phyloP scores from a whole-genome alignment of 2,113 vertebrate genomes.

The Peromyscus maniculatus region DNA sequence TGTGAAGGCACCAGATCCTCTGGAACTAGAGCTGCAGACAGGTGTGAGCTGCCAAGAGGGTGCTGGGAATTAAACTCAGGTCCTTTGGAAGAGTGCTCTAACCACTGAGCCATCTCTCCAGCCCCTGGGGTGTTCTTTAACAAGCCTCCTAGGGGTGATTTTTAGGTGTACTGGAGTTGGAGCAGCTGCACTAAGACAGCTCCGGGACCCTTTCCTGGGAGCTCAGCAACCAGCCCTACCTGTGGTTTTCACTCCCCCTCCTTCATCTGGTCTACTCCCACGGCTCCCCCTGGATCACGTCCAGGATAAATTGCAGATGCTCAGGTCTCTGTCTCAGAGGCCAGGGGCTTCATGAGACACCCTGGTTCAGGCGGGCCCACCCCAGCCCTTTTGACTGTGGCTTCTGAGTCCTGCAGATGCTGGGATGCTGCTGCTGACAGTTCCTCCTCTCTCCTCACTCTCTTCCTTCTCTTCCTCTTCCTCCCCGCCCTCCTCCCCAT shows the following conservation, averaged over 20 bases:
- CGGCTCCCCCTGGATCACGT: neutral
- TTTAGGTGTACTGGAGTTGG: neutral
- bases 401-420: neutral
- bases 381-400: too few relatives aligned
- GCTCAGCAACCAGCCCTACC: neutral
- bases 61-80: neutral
- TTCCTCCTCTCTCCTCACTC: neutral
- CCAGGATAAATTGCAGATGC: neutral
- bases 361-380: too few relatives aligned
- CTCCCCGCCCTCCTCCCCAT: too few relatives aligned
- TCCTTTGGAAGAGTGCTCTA: neutral
- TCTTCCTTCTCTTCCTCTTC: too few relatives aligned
- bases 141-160: neutral
- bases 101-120: neutral
- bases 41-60: neutral
- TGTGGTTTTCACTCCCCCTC: too few relatives aligned
- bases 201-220: neutral
- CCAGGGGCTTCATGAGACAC: neutral
- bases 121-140: neutral
- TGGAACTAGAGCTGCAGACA: neutral
- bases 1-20: neutral
- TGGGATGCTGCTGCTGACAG: neutral
- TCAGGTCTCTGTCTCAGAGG: neutral
- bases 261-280: neutral
- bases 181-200: neutral